Evolutionary conservation across 1,140 invertebrate genomes (phyloP), one percentile per base, ranked within the genome.

Genomic region (Drosophila jambulina): DNA sequence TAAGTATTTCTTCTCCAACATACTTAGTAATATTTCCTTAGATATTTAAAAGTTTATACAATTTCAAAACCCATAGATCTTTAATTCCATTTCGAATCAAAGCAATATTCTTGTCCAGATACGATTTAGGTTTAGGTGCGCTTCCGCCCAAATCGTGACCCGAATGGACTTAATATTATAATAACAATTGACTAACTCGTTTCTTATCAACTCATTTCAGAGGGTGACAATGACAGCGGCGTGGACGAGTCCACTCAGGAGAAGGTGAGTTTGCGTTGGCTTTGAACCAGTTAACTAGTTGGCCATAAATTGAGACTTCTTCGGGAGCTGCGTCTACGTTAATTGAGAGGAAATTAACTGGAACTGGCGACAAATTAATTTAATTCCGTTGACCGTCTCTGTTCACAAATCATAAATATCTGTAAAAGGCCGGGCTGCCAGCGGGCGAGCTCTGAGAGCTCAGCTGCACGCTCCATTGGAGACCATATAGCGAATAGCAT

Each of bases 141-240:
- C 19, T 19, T 51, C 48, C 27, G 48, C 10, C 34, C 4, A n/a
- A 38, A 23, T 17, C 9, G 34, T 23, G 29, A n/a, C 15, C 53
- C n/a, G 21, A 54, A 17, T 36, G 7, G 36, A 23, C 45, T 29
- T 12, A 15, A 8, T 23, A 8, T 46, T 46, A 17, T 27, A 4
- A 10, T n/a, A n/a, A 10, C 7, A 9, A 9, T 25, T 17, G 27
- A 17, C 23, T 27, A 72, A 69, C 68, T 68, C 10, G n/a, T 46
- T 32, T 59, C 9, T 42, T 49, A 45, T 15, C n/a, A 32, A 57
- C 17, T 48, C 23, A 43, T 87, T 83, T 69, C 94, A 97, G 96
- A 96, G 93, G 95, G 95, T 29, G 96, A 96, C 92, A 96, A 96
- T 84, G 96, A 96, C 84, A 96, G 96, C 92, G 96, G 95, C 43